Evolutionary conservation across 2,113 vertebrate species (phyloP), one percentile per base, ranked within the genome.

Genomic region (Bungarus multicinctus): DNA sequence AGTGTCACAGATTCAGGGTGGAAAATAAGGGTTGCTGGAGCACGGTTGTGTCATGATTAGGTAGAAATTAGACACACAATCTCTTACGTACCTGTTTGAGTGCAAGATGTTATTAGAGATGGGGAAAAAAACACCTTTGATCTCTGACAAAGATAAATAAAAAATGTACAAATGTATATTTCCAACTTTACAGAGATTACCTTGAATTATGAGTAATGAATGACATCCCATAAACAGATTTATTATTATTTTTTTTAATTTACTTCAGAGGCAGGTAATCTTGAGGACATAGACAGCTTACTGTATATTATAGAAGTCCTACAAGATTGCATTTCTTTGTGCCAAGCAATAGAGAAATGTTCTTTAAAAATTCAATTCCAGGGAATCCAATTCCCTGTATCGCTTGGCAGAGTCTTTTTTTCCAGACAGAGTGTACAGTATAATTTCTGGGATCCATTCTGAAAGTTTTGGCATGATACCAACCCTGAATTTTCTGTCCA

Each of bases 401-500:
- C 90, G n/a, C 55, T 88, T 94, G 89, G 55, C 60, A 90, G 89
- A 50, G 16, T 14, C 90, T 91, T 20, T 60, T 96, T 93, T 95
- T 96, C 88, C 87, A 96, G 81, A 92, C 0, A 92, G 85, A 95
- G 0, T 53, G 2, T 57, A 54, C 53, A 4, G 90, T 54, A 94
- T 92, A 81, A 88, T 95, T 96, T 95, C 91, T 93, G 90, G 94
- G 3, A 64, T 94, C 94, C 34, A 4, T 34, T 92, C 90, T 94
- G 92, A 95, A 95, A 96, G 47, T 6, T 5, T 93, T 96, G 64
- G 20, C 58, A 81, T 89, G 1, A 14, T 91, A 5, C 69, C 96
- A 95, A 95, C 45, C 90, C 87, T 94, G n/a, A 91, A 43, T 74
- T 87, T 60, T 39, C 0, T 89, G 88, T 60, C 60, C 30, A 64